phyloP scores from a whole-genome alignment of 2,797 vertebrate species.

The Crax fasciolata region DNA sequence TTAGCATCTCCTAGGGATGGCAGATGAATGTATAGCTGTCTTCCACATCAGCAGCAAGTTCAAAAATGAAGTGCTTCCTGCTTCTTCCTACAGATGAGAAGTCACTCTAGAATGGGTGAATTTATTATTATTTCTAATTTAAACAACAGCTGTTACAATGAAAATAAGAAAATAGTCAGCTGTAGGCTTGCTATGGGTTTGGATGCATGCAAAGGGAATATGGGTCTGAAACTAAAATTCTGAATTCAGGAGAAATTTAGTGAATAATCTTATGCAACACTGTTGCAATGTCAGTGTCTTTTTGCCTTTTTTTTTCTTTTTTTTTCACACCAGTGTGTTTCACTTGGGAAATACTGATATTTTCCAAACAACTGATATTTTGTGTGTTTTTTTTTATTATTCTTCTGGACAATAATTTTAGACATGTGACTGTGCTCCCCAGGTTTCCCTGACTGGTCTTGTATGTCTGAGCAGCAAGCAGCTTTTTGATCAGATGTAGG shows the following conservation, averaged over 20 bases:
- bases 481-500: neutral
- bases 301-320: neutral
- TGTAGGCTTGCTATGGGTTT: neutral
- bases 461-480: neutral
- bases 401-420: neutral
- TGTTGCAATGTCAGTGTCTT: neutral
- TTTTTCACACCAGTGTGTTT: neutral
- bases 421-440: rapidly evolving
- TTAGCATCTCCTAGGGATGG: neutral
- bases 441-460: neutral
- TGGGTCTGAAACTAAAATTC: neutral
- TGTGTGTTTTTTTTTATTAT: rapidly evolving
- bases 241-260: neutral
- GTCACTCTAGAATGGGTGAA: neutral
- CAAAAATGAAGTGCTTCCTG: neutral
- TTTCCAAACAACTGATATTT: neutral
- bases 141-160: neutral
- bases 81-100: neutral
- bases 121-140: neutral
- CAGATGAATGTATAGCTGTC: neutral
- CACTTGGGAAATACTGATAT: neutral
- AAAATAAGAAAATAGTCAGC: neutral
- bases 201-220: neutral
- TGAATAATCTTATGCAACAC: neutral
- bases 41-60: neutral